phyloP scores from a whole-genome alignment of 2,888 invertebrate species.

The Pammene aurita region DNA sequence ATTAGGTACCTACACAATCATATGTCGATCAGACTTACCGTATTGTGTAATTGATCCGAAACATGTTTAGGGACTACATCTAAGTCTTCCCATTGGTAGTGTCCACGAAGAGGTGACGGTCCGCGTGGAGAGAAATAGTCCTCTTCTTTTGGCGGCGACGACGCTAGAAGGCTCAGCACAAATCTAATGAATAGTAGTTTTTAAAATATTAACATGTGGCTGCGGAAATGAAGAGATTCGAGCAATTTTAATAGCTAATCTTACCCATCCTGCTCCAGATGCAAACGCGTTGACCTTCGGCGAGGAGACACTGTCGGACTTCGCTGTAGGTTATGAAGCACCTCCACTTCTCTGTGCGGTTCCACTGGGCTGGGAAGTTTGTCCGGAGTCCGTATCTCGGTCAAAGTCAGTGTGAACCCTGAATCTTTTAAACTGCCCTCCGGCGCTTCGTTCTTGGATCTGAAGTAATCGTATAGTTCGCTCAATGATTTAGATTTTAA shows the following conservation, averaged over 20 bases:
- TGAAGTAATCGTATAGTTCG: conserved; percentile 78
- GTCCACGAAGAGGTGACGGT: conserved; percentile 63
- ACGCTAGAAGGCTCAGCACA: conserved; percentile 69
- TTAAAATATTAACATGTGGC: background rate
- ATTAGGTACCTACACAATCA: background rate
- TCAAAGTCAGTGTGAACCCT: conserved; percentile 67
- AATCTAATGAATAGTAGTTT: conserved; percentile 55
- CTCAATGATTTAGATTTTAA: conserved; percentile 78
- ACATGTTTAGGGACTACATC: conserved; percentile 84
- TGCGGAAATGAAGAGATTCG: background rate
- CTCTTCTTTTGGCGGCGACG: conserved; percentile 60
- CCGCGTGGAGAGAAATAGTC: conserved; percentile 64
- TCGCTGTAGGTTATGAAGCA: conserved; percentile 86
- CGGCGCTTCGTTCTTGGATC: conserved; percentile 64
- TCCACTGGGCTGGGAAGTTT: conserved; percentile 79
- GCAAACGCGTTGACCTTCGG: conserved; percentile 68
- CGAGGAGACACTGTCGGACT: conserved; percentile 84
- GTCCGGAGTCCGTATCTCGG: conserved; percentile 69
- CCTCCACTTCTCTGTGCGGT: conserved; percentile 86
- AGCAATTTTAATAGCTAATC: conserved; percentile 36
- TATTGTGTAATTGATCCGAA: conserved; percentile 86
- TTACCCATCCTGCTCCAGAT: conserved; percentile 77
- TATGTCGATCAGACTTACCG: conserved; percentile 75
- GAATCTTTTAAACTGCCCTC: conserved; percentile 59
- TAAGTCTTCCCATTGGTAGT: conserved; percentile 85